Evolutionary conservation across 2,113 vertebrate species (phyloP), one percentile per base, ranked within the genome.

Genomic region (Etheostoma spectabile): DNA sequence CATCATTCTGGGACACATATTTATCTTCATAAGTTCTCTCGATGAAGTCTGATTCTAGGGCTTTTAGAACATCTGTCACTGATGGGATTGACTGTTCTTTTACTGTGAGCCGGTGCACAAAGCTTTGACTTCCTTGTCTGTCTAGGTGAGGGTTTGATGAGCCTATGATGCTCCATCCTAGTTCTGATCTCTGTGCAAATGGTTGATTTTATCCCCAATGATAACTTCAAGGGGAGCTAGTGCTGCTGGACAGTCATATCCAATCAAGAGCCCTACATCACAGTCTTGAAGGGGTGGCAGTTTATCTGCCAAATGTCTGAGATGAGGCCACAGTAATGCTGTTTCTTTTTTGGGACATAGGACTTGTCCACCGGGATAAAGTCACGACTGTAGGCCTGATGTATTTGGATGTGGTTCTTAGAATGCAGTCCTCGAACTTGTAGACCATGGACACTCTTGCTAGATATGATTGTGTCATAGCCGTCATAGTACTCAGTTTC

Each of bases 301-400:
- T 6, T 68, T 49, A 16, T 30, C 18, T 14, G 73, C 22, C 15
- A 83, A 11, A 22, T 77, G 38, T n/a, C 45, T 69, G 18, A 88
- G 67, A n/a, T 85, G 74, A 33, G 70, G 78, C 82, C 74, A 82
- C 14, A 62, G 56, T 5, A 64, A 7, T 18, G 72, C 77, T 11
- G 77, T 86, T 18, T 22, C 22, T 2, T 16, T 74, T 0, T 83
- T 21, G 80, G 68, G 18, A 86, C 51, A 2, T 62, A 24, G 13
- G 78, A 70, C n/a, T n/a, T n/a, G n/a, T n/a, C n/a, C n/a, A n/a
- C n/a, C n/a, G n/a, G n/a, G n/a, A n/a, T n/a, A n/a, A n/a, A n/a
- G n/a, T n/a, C n/a, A n/a, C n/a, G n/a, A n/a, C 33, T 62, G 10
- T 89, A 91, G 1, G 78, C 73, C 24, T 90, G 75, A 0, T 69